Evolutionary conservation across 1,140 invertebrate species (phyloP), one percentile per base, ranked within the genome.

Genomic region (Potamilus streckersoni): DNA sequence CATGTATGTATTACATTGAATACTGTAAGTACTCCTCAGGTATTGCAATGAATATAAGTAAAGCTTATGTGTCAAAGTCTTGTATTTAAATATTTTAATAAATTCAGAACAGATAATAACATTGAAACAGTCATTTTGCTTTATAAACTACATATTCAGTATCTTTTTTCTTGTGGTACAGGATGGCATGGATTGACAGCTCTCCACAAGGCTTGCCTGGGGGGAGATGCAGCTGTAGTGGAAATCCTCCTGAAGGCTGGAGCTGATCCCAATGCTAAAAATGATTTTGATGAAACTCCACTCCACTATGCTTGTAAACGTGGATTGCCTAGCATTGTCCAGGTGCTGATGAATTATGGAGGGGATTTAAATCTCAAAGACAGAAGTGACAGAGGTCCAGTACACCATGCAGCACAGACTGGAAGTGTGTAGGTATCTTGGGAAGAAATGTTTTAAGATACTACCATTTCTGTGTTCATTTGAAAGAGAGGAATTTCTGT

Each of bases 111-210:
- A 49, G 38, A 49, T 8, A 49, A 11, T 49, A 8, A 49, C 38
- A 49, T 49, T 49, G 38, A 49, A 49, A 11, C 38, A 49, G 11
- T 49, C 38, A 49, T 49, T 49, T 8, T 49, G 38, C 6, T 49
- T 49, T 49, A 49, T 49, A 49, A 49, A 49, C 38, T 49, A 31
- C 27, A 31, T 31, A 49, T 31, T 67, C 38, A n/a, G 3, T 38
- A 27, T 19, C n/a, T 64, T 64, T 15, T 68, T 63, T 69, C 23
- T 73, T 56, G 73, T 79, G 38, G 6, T 11, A n/a, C 68, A 88
- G 87, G 85, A 61, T 89, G 88, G 88, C 84, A 87, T 81, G 84
- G 85, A 17, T 83, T 84, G 38, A 88, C 85, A 20, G 74, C 82
- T 14, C 69, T 89, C 20, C 88, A 89, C 76, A 79, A 82, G 76